Evolutionary conservation across 1,140 invertebrate genomes (phyloP).

Genomic region (Panagrolaimus sp.): DNA sequence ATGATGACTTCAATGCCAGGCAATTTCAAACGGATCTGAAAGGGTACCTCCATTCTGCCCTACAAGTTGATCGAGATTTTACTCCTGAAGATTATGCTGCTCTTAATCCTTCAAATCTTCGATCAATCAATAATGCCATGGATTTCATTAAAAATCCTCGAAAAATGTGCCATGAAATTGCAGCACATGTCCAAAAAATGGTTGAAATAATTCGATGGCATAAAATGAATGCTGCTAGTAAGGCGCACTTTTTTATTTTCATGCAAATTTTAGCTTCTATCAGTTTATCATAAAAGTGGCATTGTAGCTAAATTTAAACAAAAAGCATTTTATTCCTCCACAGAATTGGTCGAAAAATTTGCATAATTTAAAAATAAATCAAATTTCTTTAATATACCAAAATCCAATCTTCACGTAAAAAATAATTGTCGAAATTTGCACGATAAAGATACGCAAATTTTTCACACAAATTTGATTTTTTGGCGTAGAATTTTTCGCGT

Average conservation of each 20-base stretch:
- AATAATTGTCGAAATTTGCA: too few species aligned
- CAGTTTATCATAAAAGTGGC: too few species aligned
- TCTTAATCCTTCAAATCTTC: constrained; percentile 79
- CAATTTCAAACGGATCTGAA: constrained; percentile 75
- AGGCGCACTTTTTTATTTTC: constrained; percentile 4
- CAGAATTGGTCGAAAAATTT: too few species aligned
- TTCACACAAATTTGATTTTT: too few species aligned
- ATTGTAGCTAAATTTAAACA: too few species aligned
- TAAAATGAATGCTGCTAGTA: constrained; percentile 45
- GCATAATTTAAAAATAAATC: neutral
- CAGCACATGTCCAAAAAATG: constrained; percentile 55
- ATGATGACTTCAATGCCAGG: constrained; percentile 80
- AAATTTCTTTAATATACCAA: too few species aligned
- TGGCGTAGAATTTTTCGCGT: too few species aligned
- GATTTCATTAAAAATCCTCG: constrained; percentile 94
- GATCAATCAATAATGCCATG: constrained; percentile 79
- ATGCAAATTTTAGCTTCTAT: constrained; percentile 15
- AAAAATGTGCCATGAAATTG: constrained; percentile 73
- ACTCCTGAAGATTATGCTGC: constrained; percentile 74
- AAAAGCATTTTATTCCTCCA: too few species aligned
- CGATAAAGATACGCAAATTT: too few species aligned
- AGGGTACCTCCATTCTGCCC: constrained; percentile 71
- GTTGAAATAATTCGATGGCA: constrained; percentile 56
- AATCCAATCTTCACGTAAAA: too few species aligned
- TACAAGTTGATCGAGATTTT: constrained; percentile 74